These are phyloP conservation scores for Sebastes schlegelii DNA, from an alignment of 2,113 vertebrate species.

Conservation along the genomic window DNA sequence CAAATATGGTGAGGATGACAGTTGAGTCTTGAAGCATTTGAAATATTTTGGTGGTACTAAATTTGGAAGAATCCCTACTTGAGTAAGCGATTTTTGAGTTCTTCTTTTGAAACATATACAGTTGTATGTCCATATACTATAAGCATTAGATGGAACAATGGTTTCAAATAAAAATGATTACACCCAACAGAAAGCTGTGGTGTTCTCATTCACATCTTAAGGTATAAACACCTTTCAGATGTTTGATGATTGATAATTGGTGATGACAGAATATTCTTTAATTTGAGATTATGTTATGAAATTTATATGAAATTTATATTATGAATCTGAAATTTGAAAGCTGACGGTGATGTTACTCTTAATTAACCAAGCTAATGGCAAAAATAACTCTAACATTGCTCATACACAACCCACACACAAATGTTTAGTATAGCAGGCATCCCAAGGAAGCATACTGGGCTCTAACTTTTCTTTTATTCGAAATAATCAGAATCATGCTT, in stretches of 20 bases:
- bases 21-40: constrained; percentile 12
- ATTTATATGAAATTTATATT: background rate
- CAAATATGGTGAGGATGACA: constrained; percentile 52
- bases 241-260: background rate
- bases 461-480: no score
- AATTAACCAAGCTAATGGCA: no score
- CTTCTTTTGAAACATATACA: background rate
- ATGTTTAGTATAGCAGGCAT: no score
- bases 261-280: background rate
- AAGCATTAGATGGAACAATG: background rate
- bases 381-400: no score
- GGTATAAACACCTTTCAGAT: background rate
- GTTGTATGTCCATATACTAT: background rate
- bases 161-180: background rate
- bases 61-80: constrained; percentile 20
- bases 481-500: no score
- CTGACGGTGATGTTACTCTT: background rate
- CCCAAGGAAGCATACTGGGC: no score
- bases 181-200: background rate
- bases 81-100: background rate
- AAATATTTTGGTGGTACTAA: constrained; percentile 24
- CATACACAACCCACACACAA: no score
- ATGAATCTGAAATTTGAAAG: background rate
- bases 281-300: background rate
- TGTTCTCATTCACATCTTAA: background rate